Base-by-base conservation (phyloP, 2,113 vertebrate genomes). In the Aphyosemion australe region DNA sequence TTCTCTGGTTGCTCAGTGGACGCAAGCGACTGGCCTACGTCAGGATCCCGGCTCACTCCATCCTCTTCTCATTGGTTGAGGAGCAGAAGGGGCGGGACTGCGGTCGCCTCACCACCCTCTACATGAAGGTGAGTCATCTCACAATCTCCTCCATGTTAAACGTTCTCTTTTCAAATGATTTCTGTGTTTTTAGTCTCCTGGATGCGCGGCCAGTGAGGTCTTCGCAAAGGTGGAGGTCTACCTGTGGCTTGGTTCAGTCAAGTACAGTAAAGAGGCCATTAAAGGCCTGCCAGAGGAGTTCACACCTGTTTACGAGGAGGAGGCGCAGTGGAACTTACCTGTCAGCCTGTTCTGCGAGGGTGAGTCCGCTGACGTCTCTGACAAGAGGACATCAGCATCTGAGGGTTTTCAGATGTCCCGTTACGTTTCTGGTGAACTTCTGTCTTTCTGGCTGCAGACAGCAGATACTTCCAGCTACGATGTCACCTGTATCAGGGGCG, bases 401-500 rank as follows among this genome's bases (percentile, higher is more conserved):
- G 9, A 48, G 2, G 14, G 0, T 12, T 12, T 60, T 56, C 12
- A 21, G 12, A 12, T 45, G 6, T 34, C 14, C 13, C 12, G 12
- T 5, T 57, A 13, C 37, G 41, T 6, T 64, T 8, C 41, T n/a
- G 18, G 3, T 47, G 6, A n/a, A 19, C 11, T 8, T 65, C 7
- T 55, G 16, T 11, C 10, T 19, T 51, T 69, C 34, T 60, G 14
- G 53, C 32, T 78, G 39, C 85, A 94, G 93, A 94, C 80, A 92
- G 91, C 70, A 94, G 93, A 52, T 98, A 96, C 83, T 99, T 96
- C 90, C 96, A 99, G 91, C 92, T 98, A 9, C 88, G 94, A 64
- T 96, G 95, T 64, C 96, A 97, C 76, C 43, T 99, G 48, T 98
- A 99, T 84, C 96, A 99, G 89, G 95, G 94, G 2, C 92, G 94